Evolutionary conservation across 2,113 vertebrate species (phyloP).

Genomic region (Meleagris gallopavo): DNA sequence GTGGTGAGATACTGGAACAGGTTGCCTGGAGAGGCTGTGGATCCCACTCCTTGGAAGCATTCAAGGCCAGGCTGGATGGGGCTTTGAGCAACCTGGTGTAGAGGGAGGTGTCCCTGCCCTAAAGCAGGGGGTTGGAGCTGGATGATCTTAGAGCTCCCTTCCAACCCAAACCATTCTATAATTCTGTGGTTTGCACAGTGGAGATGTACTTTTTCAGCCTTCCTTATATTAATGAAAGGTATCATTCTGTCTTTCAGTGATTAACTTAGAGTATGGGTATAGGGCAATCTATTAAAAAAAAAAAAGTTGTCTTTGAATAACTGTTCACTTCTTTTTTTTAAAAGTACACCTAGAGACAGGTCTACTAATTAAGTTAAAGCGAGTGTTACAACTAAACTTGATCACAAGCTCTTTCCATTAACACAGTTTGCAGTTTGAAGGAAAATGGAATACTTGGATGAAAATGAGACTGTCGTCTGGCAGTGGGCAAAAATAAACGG

Average conservation of each 20-base stretch:
- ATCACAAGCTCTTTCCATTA: background rate
- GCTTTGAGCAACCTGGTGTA: no score
- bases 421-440: background rate
- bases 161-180: no score
- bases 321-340: background rate
- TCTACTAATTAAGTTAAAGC: background rate
- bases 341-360: background rate
- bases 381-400: background rate
- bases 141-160: no score
- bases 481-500: background rate
- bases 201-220: background rate
- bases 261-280: background rate
- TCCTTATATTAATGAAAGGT: background rate
- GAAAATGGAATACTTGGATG: background rate
- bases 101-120: no score
- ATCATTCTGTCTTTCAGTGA: background rate
- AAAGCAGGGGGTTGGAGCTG: no score
- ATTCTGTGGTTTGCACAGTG: background rate
- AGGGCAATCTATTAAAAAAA: fast-evolving
- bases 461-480: background rate
- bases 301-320: background rate
- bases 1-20: no score
- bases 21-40: no score
- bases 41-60: no score
- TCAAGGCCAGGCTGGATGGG: no score